Percentiles rank a stretch among this genome's conserved stretches.
phyloP scores from a whole-genome alignment of 30 jellyfish, hydroid and myxozoan species.

The Euphysa ruthae region DNA sequence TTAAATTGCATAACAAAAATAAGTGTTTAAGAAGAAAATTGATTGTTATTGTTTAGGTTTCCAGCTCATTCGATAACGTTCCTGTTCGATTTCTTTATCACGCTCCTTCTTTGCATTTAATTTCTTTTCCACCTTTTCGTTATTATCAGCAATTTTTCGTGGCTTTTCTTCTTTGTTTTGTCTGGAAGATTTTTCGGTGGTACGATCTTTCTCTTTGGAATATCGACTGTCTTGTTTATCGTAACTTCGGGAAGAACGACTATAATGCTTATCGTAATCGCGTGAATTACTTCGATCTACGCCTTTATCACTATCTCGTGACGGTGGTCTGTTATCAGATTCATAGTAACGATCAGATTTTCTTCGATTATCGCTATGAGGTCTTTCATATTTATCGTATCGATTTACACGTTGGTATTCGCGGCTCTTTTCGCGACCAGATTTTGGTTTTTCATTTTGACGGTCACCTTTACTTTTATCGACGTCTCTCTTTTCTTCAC shows the following conservation, averaged over 20 bases:
- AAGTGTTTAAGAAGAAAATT: too few species aligned
- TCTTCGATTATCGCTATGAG: conserved; percentile 5
- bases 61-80: conserved; percentile 30
- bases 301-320: conserved; percentile 8
- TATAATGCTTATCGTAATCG: neutral
- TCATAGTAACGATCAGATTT: neutral
- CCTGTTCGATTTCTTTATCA: conserved; percentile 30
- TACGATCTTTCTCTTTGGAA: neutral
- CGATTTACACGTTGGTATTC: neutral
- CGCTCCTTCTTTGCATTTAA: conserved; percentile 10
- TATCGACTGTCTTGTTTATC: neutral
- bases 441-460: neutral
- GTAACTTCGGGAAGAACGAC: conserved; percentile 1
- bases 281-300: neutral
- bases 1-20: too few species aligned
- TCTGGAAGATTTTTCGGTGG: neutral
- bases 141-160: neutral
- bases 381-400: conserved; percentile 21
- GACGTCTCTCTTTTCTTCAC: conserved; percentile 7
- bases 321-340: conserved; percentile 1
- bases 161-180: neutral
- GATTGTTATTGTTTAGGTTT: neutral
- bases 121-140: neutral
- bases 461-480: conserved; percentile 2
- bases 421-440: conserved; percentile 22